Evolutionary conservation across 1,140 invertebrate species (phyloP).

Genomic region (Lordiphosa collinella): DNA sequence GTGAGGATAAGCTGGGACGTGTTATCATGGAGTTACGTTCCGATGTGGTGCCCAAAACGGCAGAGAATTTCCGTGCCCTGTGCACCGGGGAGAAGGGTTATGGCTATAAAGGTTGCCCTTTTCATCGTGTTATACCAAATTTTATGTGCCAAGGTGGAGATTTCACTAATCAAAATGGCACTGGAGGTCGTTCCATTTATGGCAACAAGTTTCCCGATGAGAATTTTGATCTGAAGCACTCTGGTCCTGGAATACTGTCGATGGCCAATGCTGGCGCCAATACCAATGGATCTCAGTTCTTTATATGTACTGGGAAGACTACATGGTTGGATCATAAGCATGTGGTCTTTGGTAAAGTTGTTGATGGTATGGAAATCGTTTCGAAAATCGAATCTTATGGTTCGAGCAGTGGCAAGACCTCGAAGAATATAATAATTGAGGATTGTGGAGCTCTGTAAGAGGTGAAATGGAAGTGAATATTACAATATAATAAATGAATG

Average conservation of each 20-base stretch:
- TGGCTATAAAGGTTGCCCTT: constrained; percentile 93
- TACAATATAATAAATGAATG: too few relatives aligned
- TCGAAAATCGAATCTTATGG: constrained; percentile 91
- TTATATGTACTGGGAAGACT: constrained; percentile 96
- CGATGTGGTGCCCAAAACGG: constrained; percentile 94
- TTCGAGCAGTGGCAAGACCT: constrained; percentile 90
- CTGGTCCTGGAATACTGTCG: constrained; percentile 91
- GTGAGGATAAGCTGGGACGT: constrained; percentile 10
- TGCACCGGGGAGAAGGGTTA: constrained; percentile 96
- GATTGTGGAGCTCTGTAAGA: constrained; percentile 84
- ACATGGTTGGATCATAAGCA: constrained; percentile 96
- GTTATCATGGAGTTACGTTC: constrained; percentile 85
- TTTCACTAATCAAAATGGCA: constrained; percentile 96
- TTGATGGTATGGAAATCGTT: constrained; percentile 97
- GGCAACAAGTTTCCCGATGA: constrained; percentile 96
- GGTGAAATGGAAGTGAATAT: background rate
- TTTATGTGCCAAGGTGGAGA: constrained; percentile 98
- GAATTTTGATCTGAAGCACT: constrained; percentile 96
- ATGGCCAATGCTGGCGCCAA: constrained; percentile 97
- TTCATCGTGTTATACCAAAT: constrained; percentile 97
- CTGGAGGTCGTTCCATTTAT: constrained; percentile 97
- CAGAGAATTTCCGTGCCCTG: constrained; percentile 94
- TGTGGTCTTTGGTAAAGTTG: constrained; percentile 96
- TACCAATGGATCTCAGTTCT: constrained; percentile 97
- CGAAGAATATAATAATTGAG: constrained; percentile 88